Evolutionary conservation across 35 echinoderm and acorn worm species (phyloP).

Genomic region (Heliocidaris tuberculata): DNA sequence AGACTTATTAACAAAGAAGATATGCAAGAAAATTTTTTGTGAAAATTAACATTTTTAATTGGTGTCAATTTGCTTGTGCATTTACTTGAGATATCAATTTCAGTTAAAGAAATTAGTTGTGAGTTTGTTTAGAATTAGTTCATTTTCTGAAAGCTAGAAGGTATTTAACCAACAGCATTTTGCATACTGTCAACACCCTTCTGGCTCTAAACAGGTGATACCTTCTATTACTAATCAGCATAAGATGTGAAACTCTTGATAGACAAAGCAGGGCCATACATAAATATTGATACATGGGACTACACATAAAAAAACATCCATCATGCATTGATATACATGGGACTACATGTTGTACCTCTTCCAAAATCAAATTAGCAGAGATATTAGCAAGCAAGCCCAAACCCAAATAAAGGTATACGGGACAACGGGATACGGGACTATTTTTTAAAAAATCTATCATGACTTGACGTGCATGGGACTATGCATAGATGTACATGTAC

Average conservation of each 20-base stretch:
- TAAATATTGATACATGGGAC: neutral
- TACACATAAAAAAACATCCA: neutral
- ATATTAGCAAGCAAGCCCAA: too few species aligned
- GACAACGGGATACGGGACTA: too few species aligned
- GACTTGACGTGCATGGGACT: neutral
- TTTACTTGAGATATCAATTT: neutral
- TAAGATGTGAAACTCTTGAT: neutral
- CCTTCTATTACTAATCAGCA: neutral
- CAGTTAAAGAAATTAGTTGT: neutral
- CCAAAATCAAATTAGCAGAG: conserved; percentile 18
- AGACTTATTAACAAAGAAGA: too few species aligned
- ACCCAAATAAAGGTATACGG: too few species aligned
- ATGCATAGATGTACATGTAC: too few species aligned
- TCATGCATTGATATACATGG: neutral
- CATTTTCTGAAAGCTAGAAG: neutral
- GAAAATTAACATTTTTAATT: too few species aligned
- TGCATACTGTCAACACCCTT: too few species aligned
- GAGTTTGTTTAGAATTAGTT: neutral
- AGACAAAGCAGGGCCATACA: neutral
- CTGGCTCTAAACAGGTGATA: neutral
- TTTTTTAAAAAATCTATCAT: too few species aligned
- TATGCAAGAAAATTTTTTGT: too few species aligned
- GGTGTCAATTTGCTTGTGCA: too few species aligned
- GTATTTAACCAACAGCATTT: neutral
- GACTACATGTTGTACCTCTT: conserved; percentile 9